Evolutionary conservation across 2,888 invertebrate species (phyloP).

Genomic region (Aphidoletes aphidimyza): DNA sequence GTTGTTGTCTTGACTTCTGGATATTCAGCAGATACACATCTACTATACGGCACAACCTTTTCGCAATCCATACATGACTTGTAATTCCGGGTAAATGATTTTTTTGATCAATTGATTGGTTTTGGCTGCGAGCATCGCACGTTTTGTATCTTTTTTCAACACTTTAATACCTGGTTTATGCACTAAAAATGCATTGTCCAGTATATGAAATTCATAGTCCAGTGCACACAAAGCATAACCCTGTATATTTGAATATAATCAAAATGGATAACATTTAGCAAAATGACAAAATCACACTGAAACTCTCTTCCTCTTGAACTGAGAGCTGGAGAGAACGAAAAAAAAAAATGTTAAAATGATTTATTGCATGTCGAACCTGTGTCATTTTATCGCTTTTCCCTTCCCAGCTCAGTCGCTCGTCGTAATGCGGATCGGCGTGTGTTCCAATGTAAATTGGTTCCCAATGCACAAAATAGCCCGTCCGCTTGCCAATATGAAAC

Average conservation of each 20-base stretch:
- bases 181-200: slow-evolving; percentile 92
- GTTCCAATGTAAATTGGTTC: slow-evolving; percentile 95
- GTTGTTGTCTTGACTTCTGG: too few relatives aligned
- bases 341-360: not conserved
- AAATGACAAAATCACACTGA: too few relatives aligned
- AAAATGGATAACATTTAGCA: too few relatives aligned
- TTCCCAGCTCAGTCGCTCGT: slow-evolving; percentile 93
- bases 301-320: slow-evolving; percentile 55
- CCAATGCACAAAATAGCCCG: slow-evolving; percentile 84
- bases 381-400: slow-evolving; percentile 97
- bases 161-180: slow-evolving; percentile 93
- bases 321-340: not conserved
- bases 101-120: slow-evolving; percentile 82
- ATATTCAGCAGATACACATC: slow-evolving; percentile 25
- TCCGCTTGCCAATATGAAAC: slow-evolving; percentile 86
- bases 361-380: slow-evolving; percentile 72
- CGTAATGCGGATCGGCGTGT: slow-evolving; percentile 87
- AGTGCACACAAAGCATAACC: slow-evolving; percentile 90
- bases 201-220: slow-evolving; percentile 91
- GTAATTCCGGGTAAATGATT: slow-evolving; percentile 85
- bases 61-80: slow-evolving; percentile 82
- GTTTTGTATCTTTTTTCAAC: slow-evolving; percentile 80
- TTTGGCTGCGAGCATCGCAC: slow-evolving; percentile 79
- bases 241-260: too few relatives aligned
- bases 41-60: slow-evolving; percentile 71